A percentile compares a stretch with the other conserved stretches of the same genome.
Conservation (phyloP, 2,797 vertebrate species). For the Glyptemys insculpta region DNA sequence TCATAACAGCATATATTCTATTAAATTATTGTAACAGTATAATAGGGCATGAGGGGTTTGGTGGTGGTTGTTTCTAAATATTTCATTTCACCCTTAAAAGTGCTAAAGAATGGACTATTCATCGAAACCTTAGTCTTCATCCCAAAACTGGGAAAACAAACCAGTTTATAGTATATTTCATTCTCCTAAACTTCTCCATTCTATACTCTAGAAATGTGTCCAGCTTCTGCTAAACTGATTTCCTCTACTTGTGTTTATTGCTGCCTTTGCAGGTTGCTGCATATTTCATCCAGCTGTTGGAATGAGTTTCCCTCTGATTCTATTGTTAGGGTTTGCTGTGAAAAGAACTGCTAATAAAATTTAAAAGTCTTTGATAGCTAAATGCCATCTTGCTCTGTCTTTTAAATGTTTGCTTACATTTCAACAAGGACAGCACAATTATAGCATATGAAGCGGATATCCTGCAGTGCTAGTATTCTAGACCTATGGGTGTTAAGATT, state of each 20-base stretch:
- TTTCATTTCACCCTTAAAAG: constrained; percentile 62
- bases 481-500: neutral
- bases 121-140: constrained; percentile 30
- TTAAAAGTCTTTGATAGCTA: constrained; percentile 23
- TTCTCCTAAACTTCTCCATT: constrained; percentile 55
- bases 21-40: constrained; percentile 52
- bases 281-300: constrained; percentile 50
- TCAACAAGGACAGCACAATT: neutral
- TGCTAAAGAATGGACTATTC: neutral
- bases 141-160: constrained; percentile 63
- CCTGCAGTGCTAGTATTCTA: neutral
- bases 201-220: constrained; percentile 47
- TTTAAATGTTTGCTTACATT: constrained; percentile 36
- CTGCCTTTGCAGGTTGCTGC: constrained; percentile 52
- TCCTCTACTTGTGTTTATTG: constrained; percentile 45
- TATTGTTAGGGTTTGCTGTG: constrained; percentile 29
- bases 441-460: neutral
- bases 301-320: constrained; percentile 55
- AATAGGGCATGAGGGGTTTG: accelerated
- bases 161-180: constrained; percentile 59
- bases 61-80: constrained; percentile 18
- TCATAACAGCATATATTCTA: neutral
- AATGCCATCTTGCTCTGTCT: constrained; percentile 13
- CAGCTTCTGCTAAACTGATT: constrained; percentile 66
- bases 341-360: constrained; percentile 30